phyloP scores from a whole-genome alignment of 2,888 invertebrate species.

The Calameuta pallipes region DNA sequence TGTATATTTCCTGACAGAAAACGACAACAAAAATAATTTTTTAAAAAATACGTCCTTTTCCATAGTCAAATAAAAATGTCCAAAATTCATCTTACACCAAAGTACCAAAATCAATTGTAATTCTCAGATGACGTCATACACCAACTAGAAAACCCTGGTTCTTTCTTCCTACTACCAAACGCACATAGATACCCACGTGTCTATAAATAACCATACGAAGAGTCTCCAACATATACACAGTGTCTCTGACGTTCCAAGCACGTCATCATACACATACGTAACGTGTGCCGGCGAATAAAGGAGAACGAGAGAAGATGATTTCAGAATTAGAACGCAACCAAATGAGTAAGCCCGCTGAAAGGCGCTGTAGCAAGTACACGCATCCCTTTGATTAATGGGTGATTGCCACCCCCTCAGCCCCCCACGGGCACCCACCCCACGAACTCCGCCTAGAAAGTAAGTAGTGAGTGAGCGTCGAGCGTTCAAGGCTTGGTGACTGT shows the following conservation, averaged over 20 bases:
- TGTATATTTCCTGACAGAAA: background rate
- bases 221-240: background rate
- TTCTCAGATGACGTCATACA: too few species aligned
- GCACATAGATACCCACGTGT: background rate
- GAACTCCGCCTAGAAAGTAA: slow-evolving; percentile 49
- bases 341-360: background rate
- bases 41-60: too few species aligned
- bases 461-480: slow-evolving; percentile 54
- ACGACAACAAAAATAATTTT: background rate
- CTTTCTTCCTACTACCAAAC: background rate
- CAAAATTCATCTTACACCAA: too few species aligned
- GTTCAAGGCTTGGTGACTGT: slow-evolving; percentile 64
- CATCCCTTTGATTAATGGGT: slow-evolving; percentile 50
- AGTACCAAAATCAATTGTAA: too few species aligned
- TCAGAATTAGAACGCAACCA: background rate
- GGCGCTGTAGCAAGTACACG: slow-evolving; percentile 16
- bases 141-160: background rate
- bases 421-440: slow-evolving; percentile 17
- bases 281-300: background rate
- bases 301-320: background rate
- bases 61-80: too few species aligned
- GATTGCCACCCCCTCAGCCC: slow-evolving; percentile 36
- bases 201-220: background rate
- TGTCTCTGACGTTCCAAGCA: background rate
- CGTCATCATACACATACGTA: background rate